Percentiles rank a stretch among this genome's conserved stretches.
Evolutionary conservation across 2,797 vertebrate species (phyloP).

Genomic region (Platalea minor): DNA sequence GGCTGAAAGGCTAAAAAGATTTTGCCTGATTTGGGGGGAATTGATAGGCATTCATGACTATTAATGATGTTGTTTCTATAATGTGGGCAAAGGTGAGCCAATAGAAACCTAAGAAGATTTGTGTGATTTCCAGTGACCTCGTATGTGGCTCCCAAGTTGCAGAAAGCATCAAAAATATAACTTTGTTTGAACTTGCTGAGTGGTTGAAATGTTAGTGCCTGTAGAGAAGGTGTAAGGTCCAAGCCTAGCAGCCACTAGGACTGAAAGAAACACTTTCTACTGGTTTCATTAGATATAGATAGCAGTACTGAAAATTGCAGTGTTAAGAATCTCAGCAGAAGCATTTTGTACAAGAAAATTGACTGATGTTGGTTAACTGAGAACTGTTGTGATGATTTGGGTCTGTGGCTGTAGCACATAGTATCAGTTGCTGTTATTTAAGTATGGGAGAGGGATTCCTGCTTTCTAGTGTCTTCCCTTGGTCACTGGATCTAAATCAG

Average conservation of each 20-base stretch:
- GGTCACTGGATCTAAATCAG: neutral
- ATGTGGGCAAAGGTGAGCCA: neutral
- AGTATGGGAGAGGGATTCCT: neutral
- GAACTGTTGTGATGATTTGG: neutral
- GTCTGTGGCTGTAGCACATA: neutral
- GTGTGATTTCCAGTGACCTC: neutral
- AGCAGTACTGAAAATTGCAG: neutral
- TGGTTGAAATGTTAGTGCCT: neutral
- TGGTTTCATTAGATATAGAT: neutral
- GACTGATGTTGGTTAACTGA: neutral
- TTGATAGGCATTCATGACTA: neutral
- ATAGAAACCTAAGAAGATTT: neutral
- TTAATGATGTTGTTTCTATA: neutral
- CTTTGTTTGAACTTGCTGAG: neutral
- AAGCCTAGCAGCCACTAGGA: neutral
- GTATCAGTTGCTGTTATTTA: neutral
- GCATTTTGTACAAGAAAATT: neutral
- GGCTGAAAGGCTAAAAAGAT: constrained; percentile 11
- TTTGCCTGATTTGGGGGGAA: neutral
- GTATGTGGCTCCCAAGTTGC: neutral
- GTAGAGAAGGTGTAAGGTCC: neutral
- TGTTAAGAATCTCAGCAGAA: neutral
- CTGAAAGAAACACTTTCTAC: neutral
- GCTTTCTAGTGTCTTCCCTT: neutral
- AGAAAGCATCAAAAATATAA: neutral